A percentile compares a stretch with the other conserved stretches of the same genome.
Evolutionary conservation across 2,888 invertebrate genomes (phyloP).

Genomic region (Troilus luridus): DNA sequence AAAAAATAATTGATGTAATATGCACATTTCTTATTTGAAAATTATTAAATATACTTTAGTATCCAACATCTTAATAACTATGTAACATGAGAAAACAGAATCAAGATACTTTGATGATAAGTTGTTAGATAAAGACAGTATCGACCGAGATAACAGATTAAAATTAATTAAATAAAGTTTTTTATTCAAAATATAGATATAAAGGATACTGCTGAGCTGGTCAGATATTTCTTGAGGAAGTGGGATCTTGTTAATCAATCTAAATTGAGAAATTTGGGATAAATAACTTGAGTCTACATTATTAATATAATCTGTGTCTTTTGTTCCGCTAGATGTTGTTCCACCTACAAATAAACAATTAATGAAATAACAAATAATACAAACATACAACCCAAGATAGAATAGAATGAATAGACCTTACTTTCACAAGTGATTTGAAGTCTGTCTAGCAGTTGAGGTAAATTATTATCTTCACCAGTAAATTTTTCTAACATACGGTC

Average conservation of each 20-base stretch:
- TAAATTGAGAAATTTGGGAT: constrained; percentile 82
- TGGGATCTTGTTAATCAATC: constrained; percentile 86
- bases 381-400: background rate
- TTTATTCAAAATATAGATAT: background rate
- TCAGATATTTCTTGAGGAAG: constrained; percentile 95
- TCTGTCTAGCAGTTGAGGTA: constrained; percentile 79
- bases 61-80: no score
- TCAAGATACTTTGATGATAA: no score
- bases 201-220: constrained; percentile 94
- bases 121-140: no score
- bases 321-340: constrained; percentile 90
- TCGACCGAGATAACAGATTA: background rate
- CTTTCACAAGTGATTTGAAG: constrained; percentile 71
- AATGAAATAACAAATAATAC: background rate
- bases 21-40: no score
- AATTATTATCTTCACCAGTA: constrained; percentile 78
- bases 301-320: constrained; percentile 92
- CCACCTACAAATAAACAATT: constrained; percentile 72
- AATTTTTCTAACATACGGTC: constrained; percentile 86
- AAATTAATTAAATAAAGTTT: background rate
- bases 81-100: no score
- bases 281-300: constrained; percentile 79
- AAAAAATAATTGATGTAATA: no score
- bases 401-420: constrained; percentile 64
- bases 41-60: no score